Conservation (phyloP, 2,888 invertebrate species). For the Chaitophorus viminalis region DNA sequence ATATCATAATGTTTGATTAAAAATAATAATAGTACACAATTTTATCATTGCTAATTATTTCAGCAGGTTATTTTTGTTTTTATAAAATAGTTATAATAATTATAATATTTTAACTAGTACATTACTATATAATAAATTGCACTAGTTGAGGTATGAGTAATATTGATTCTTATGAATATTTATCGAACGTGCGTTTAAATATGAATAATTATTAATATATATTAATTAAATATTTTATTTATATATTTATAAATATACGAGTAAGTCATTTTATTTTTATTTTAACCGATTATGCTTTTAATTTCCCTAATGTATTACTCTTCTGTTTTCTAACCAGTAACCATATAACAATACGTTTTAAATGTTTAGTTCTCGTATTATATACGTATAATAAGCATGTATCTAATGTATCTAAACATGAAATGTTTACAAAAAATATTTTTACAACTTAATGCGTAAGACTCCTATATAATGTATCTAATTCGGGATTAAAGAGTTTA, state of each 20-base stretch:
- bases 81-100: background rate
- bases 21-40: background rate
- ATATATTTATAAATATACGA: background rate
- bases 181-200: background rate
- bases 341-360: background rate
- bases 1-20: background rate
- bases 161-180: background rate
- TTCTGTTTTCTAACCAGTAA: background rate
- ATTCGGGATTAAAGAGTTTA: background rate
- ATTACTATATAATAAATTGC: background rate
- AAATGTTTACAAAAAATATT: background rate
- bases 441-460: background rate
- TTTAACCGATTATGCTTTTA: background rate
- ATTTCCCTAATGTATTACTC: background rate
- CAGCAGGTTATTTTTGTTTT: background rate
- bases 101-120: background rate
- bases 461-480: background rate
- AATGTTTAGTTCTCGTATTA: conserved; percentile 17
- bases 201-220: background rate
- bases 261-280: background rate
- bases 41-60: background rate
- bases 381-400: background rate
- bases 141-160: background rate
- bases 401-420: background rate
- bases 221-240: background rate